These are phyloP conservation scores for Parnassius mnemosyne DNA, from an alignment of 2,888 invertebrate species.

Conservation along the genomic window DNA sequence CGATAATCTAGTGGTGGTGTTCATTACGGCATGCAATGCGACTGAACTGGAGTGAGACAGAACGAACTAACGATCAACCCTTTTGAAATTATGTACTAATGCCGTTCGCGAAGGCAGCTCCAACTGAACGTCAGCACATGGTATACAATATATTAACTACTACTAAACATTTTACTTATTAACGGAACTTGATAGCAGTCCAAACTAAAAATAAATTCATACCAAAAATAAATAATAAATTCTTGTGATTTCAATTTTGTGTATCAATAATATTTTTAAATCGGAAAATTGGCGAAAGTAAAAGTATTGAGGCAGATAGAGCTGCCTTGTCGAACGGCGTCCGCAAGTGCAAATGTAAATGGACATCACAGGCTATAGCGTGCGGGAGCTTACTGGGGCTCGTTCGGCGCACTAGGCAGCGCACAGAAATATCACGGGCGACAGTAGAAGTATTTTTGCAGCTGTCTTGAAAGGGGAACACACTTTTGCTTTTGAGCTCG, in stretches of 20 bases:
- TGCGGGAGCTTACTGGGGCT: conserved; percentile 72
- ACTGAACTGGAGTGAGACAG: conserved; percentile 60
- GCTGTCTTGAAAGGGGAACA: conserved; percentile 88
- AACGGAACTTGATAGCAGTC: too few species aligned
- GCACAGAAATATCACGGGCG: conserved; percentile 89
- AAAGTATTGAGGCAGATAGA: conserved; percentile 5
- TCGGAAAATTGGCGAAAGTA: too few species aligned
- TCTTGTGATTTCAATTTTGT: too few species aligned
- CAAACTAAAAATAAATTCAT: too few species aligned
- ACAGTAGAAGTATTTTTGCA: conserved; percentile 86
- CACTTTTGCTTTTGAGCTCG: conserved; percentile 83
- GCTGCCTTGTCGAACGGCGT: conserved; percentile 46
- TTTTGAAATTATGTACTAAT: conserved; percentile 72
- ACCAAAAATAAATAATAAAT: too few species aligned
- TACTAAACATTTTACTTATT: too few species aligned
- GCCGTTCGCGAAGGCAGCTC: conserved; percentile 53
- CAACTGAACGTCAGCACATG: conserved; percentile 7
- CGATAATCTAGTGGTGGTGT: conserved; percentile 28
- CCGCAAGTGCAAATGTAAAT: conserved; percentile 37
- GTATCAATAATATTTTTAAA: too few species aligned
- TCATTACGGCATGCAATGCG: conserved; percentile 59
- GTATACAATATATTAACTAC: too few species aligned
- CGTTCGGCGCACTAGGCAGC: conserved; percentile 78
- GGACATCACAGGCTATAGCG: conserved; percentile 62
- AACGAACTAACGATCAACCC: conserved; percentile 76